Evolutionary conservation across 2,113 vertebrate genomes (phyloP).

Genomic region (Mesoclemmys tuberculata): DNA sequence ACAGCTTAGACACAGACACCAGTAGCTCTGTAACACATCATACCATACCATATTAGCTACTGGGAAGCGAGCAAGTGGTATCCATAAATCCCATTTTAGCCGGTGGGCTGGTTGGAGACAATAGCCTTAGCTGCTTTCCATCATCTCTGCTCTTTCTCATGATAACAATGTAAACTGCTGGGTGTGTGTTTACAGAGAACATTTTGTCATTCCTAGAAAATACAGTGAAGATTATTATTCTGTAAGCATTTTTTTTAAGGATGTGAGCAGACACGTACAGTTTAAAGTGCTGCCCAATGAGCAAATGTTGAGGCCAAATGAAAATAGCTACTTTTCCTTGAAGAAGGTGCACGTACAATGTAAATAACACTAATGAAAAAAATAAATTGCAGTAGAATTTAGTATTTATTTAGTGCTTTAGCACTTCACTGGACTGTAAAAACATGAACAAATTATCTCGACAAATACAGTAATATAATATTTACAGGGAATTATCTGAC

Average conservation of each 20-base stretch:
- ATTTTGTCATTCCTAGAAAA: neutral
- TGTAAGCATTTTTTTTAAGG: accelerated
- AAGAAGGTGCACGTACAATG: neutral
- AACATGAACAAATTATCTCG: neutral
- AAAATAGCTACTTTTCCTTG: neutral
- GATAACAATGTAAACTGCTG: accelerated
- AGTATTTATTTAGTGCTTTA: neutral
- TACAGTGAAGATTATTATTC: neutral
- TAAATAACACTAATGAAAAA: neutral
- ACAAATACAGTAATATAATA: neutral
- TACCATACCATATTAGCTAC: neutral
- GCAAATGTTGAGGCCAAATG: neutral
- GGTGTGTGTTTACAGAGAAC: neutral
- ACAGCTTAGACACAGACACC: neutral
- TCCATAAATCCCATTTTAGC: neutral
- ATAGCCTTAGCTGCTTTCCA: neutral
- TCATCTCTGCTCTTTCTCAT: accelerated
- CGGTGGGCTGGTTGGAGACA: accelerated
- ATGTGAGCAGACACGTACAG: neutral
- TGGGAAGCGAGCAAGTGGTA: neutral
- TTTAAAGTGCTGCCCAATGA: neutral
- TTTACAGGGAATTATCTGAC: neutral
- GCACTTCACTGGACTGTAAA: neutral
- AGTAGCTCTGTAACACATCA: neutral
- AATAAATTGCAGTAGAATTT: neutral